phyloP scores from a whole-genome alignment of 2,888 invertebrate species.

The Cheilosia urbana region DNA sequence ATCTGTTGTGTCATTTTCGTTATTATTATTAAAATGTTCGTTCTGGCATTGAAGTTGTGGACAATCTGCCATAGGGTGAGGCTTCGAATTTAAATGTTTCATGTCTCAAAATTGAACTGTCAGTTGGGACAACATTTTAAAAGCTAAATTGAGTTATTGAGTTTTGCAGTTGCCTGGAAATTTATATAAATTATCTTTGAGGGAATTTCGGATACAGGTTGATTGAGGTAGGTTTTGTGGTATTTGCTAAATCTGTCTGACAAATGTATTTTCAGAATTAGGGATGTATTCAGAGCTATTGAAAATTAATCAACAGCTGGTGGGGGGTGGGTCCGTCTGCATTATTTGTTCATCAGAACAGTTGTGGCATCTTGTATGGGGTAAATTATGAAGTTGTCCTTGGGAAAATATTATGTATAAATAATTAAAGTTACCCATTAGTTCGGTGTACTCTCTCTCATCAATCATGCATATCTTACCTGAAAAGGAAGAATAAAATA shows the following conservation, averaged over 20 bases:
- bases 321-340: neutral
- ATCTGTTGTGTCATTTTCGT: conserved; percentile 25
- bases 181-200: conserved; percentile 18
- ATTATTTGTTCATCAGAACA: too few relatives aligned
- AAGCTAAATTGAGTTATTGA: conserved; percentile 46
- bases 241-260: neutral
- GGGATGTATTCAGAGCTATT: neutral
- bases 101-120: conserved; percentile 51
- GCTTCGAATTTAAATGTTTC: conserved; percentile 42
- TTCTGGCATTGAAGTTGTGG: conserved; percentile 50
- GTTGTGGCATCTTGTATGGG: neutral
- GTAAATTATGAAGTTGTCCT: neutral
- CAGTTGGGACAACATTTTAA: conserved; percentile 53
- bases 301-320: neutral
- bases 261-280: neutral
- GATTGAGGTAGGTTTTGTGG: neutral
- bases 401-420: neutral
- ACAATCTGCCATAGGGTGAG: conserved; percentile 19
- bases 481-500: too few relatives aligned
- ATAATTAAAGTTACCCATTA: neutral
- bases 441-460: neutral
- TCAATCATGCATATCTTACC: neutral
- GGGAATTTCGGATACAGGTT: neutral
- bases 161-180: conserved; percentile 24
- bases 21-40: conserved; percentile 64